Evolutionary conservation across 2,888 invertebrate species (phyloP).

Genomic region (Cataglyphis albicans): DNA sequence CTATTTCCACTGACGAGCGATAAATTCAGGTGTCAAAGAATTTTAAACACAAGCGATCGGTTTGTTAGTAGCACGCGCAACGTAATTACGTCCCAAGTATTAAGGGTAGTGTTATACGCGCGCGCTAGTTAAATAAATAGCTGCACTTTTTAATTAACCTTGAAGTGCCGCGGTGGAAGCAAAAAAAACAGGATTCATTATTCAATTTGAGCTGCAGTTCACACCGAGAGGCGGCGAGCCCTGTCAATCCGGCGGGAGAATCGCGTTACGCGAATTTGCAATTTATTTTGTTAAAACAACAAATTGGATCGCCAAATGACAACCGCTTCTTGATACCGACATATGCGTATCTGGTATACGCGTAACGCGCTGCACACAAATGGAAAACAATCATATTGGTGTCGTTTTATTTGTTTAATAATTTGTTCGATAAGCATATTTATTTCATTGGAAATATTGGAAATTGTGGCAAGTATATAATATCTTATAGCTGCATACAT

Average conservation of each 20-base stretch:
- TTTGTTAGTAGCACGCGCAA: slow-evolving; percentile 19
- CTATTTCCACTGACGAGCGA: not conserved
- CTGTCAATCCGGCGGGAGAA: slow-evolving; percentile 39
- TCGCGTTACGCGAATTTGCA: slow-evolving; percentile 53
- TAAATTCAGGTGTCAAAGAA: slow-evolving; percentile 30
- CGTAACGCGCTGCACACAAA: slow-evolving; percentile 23
- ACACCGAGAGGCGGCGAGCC: not conserved
- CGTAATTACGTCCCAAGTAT: slow-evolving; percentile 46
- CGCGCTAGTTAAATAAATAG: slow-evolving; percentile 50
- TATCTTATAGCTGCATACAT: not conserved
- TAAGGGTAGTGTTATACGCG: slow-evolving; percentile 22
- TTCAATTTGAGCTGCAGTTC: slow-evolving; percentile 46
- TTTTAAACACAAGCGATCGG: slow-evolving; percentile 19
- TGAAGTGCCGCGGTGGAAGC: slow-evolving; percentile 22
- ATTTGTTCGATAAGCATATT: slow-evolving; percentile 41
- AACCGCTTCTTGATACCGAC: slow-evolving; percentile 39
- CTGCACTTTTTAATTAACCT: slow-evolving; percentile 57
- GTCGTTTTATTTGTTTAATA: slow-evolving; percentile 40
- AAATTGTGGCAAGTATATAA: slow-evolving; percentile 18
- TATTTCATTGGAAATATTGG: slow-evolving; percentile 10
- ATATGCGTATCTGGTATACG: not conserved
- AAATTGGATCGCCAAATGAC: slow-evolving; percentile 49
- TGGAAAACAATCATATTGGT: slow-evolving; percentile 33
- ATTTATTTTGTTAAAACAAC: slow-evolving; percentile 55
- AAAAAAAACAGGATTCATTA: slow-evolving; percentile 37